phyloP scores from a whole-genome alignment of 2,113 vertebrate species.

The Athene cunicularia region DNA sequence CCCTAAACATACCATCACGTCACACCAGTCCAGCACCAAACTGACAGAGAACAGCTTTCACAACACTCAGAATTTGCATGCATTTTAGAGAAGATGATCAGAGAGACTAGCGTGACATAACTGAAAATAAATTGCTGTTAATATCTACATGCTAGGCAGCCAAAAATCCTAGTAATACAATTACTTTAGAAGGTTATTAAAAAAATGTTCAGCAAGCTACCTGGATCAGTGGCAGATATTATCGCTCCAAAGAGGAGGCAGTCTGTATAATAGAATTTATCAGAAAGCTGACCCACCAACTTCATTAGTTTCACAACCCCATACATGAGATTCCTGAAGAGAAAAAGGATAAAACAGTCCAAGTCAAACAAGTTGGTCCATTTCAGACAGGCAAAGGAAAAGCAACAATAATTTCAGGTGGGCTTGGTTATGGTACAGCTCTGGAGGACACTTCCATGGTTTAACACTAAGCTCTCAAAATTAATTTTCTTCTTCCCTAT shows the following conservation, averaged over 20 bases:
- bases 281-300: conserved; percentile 88
- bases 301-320: conserved; percentile 97
- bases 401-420: not conserved
- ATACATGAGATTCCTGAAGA: conserved; percentile 93
- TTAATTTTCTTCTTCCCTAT: not conserved
- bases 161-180: not conserved
- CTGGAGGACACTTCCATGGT: not conserved
- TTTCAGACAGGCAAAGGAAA: not conserved
- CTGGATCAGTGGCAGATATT: conserved; percentile 98
- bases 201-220: conserved; percentile 65
- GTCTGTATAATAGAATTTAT: conserved; percentile 98
- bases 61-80: not conserved
- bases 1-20: not conserved
- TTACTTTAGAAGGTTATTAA: not conserved
- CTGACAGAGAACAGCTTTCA: not conserved
- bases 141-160: not conserved
- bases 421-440: not conserved
- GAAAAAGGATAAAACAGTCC: not conserved
- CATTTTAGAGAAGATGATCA: not conserved
- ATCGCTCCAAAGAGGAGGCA: conserved; percentile 97
- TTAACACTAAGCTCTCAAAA: not conserved
- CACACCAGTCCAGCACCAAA: not conserved
- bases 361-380: not conserved
- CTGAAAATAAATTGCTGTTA: not conserved
- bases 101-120: not conserved